A percentile compares a stretch with the other conserved stretches of the same genome.
These are phyloP conservation scores for Octomys mimax DNA, from an alignment of 2,797 vertebrate species.

Conservation along the genomic window DNA sequence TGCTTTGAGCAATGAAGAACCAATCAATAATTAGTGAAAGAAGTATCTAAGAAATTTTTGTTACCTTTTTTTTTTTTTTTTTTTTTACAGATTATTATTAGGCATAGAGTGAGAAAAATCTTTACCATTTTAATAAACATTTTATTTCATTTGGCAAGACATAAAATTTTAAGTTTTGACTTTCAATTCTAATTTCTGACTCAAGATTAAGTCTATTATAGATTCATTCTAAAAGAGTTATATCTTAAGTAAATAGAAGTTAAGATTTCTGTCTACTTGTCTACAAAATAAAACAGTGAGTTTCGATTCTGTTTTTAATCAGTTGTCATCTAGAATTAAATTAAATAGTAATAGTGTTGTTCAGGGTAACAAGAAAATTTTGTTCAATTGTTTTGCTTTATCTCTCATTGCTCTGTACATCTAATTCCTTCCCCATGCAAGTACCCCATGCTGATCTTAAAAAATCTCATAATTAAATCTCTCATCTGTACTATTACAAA, in stretches of 20 bases:
- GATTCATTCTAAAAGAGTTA: slow-evolving; percentile 31
- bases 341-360: not conserved
- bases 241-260: slow-evolving; percentile 29
- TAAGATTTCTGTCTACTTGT: not conserved
- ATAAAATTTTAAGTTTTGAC: slow-evolving; percentile 22
- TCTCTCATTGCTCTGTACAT: not conserved
- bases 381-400: not conserved
- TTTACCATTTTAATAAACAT: not conserved
- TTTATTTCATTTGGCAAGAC: slow-evolving; percentile 7
- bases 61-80: slow-evolving; percentile 29
- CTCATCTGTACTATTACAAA: not conserved
- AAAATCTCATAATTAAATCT: not conserved
- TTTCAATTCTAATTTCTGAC: not conserved
- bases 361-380: slow-evolving; percentile 2
- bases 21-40: not conserved
- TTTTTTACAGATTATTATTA: slow-evolving; percentile 43
- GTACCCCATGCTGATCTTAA: not conserved
- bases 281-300: slow-evolving; percentile 55
- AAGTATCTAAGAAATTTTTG: slow-evolving; percentile 9
- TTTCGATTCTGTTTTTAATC: slow-evolving; percentile 50
- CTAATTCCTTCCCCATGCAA: not conserved
- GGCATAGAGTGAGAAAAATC: not conserved
- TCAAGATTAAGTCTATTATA: slow-evolving; percentile 24
- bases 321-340: not conserved
- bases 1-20: slow-evolving; percentile 52